A percentile compares a stretch with the other conserved stretches of the same genome.
Evolutionary conservation across 1,140 invertebrate genomes (phyloP).

Genomic region (Nasonia vitripennis): DNA sequence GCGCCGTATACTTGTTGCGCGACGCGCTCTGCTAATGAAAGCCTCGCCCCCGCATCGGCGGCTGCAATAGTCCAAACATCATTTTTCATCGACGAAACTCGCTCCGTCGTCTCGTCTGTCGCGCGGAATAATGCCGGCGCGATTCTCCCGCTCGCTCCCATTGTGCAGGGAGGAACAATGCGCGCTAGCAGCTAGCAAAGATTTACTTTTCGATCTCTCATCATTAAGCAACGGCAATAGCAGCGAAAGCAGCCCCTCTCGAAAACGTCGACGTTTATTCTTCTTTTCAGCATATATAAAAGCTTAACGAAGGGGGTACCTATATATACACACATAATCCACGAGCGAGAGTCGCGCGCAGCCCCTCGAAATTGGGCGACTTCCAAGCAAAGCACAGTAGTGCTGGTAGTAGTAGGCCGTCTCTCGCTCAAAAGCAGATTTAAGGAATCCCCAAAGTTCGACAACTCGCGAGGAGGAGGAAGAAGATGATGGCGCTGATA

Average conservation of each 20-base stretch:
- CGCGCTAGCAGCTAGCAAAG: neutral
- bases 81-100: conserved; percentile 13
- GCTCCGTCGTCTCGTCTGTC: neutral
- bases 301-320: conserved; percentile 1
- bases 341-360: conserved; percentile 24
- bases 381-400: neutral
- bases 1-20: too few species aligned
- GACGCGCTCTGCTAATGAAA: neutral
- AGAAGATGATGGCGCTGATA: conserved; percentile 59
- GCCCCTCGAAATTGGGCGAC: neutral
- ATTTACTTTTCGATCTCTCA: conserved; percentile 23
- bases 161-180: neutral
- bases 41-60: neutral
- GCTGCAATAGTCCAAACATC: neutral
- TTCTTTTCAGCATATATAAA: conserved; percentile 18
- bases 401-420: conserved; percentile 57
- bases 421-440: conserved; percentile 59
- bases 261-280: neutral
- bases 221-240: conserved; percentile 2
- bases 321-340: neutral
- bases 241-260: neutral
- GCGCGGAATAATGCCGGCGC: neutral
- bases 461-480: neutral
- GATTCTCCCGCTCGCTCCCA: neutral
- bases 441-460: conserved; percentile 60